A percentile compares a stretch with the other conserved stretches of the same genome.
Conservation (phyloP, 1,140 invertebrate genomes). For the Hormaphis cornu region DNA sequence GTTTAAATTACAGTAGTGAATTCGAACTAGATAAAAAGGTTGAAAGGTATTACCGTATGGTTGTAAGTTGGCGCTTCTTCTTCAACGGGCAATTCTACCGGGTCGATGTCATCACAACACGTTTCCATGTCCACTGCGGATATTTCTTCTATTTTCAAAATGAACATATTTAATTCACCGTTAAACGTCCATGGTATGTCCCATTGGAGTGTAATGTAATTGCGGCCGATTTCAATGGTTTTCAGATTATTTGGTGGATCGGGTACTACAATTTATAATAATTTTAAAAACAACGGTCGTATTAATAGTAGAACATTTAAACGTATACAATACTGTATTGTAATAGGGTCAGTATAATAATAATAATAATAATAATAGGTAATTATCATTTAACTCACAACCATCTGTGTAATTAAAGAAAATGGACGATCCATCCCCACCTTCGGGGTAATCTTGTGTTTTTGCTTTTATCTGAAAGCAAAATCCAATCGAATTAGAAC, state of each 20-base stretch:
- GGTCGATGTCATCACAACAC: background rate
- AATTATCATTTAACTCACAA: background rate
- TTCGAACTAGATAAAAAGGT: too few species aligned
- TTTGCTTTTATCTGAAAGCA: background rate
- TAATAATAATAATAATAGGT: too few species aligned
- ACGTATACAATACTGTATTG: too few species aligned
- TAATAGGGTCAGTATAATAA: too few species aligned
- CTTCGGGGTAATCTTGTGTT: background rate
- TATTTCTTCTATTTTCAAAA: background rate
- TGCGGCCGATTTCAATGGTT: background rate
- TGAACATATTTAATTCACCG: background rate
- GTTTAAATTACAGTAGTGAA: too few species aligned
- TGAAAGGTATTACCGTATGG: background rate
- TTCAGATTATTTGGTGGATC: background rate
- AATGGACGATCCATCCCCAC: background rate
- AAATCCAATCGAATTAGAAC: too few species aligned
- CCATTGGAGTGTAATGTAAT: background rate
- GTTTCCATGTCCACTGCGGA: background rate
- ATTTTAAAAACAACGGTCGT: too few species aligned
- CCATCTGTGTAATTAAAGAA: background rate
- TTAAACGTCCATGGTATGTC: conserved; percentile 13
- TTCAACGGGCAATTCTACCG: background rate
- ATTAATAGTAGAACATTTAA: too few species aligned
- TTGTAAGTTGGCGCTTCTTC: background rate
- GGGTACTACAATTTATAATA: background rate